A percentile compares a stretch with the other conserved stretches of the same genome.
Evolutionary conservation across 2,888 invertebrate species (phyloP).

Genomic region (Cheilosia vernalis): DNA sequence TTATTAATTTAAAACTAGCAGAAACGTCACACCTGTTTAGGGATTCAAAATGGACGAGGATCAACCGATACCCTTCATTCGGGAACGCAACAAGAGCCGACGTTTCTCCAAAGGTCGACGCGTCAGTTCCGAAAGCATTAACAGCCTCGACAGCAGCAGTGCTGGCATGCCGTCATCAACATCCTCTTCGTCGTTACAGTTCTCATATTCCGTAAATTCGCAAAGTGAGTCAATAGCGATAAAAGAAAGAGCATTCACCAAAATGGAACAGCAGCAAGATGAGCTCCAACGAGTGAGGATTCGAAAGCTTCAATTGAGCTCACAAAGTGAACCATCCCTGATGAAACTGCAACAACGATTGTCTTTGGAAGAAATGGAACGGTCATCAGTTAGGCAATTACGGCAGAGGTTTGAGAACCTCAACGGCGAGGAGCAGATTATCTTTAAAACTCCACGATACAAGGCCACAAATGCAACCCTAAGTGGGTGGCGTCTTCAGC

Average conservation of each 20-base stretch:
- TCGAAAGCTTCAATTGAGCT: constrained; percentile 39
- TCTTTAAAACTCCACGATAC: constrained; percentile 75
- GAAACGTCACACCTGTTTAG: neutral
- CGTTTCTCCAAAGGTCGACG: constrained; percentile 69
- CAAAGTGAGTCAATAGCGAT: constrained; percentile 80
- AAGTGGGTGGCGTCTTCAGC: constrained; percentile 34
- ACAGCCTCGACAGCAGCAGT: constrained; percentile 57
- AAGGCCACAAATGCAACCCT: constrained; percentile 26
- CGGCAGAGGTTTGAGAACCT: constrained; percentile 79
- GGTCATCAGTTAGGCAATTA: constrained; percentile 49
- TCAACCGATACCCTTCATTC: constrained; percentile 60
- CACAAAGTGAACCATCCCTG: constrained; percentile 59
- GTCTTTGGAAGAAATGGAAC: constrained; percentile 61
- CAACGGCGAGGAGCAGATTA: constrained; percentile 76
- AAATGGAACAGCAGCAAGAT: constrained; percentile 76
- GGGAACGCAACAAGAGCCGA: constrained; percentile 65
- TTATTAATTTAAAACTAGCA: too few species aligned
- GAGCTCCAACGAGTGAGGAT: constrained; percentile 40
- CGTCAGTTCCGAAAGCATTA: constrained; percentile 73
- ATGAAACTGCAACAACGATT: constrained; percentile 54
- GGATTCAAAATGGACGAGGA: constrained; percentile 55
- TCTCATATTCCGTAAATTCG: constrained; percentile 81
- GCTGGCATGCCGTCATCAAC: constrained; percentile 60
- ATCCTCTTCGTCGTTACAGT: constrained; percentile 77
- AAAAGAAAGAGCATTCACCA: constrained; percentile 78